phyloP scores from a whole-genome alignment of 2,888 invertebrate species.

The Oligia latruncula region DNA sequence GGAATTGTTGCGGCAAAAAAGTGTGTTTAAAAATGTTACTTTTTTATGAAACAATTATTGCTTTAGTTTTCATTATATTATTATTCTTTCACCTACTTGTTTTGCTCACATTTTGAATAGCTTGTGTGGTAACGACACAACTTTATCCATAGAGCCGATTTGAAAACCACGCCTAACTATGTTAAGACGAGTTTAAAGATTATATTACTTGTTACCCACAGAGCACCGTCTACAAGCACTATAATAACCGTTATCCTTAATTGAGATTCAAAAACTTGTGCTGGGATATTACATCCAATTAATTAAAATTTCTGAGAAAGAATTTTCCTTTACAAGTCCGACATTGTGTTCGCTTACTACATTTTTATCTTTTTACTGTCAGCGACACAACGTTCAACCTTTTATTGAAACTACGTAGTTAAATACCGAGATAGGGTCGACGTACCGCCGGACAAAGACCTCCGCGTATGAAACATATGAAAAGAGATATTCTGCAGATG shows the following conservation, averaged over 20 bases:
- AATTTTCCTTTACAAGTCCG: constrained; percentile 17
- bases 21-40: neutral
- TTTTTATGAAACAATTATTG: neutral
- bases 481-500: constrained; percentile 8
- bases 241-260: constrained; percentile 49
- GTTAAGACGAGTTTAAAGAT: constrained; percentile 53
- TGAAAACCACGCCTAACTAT: constrained; percentile 46
- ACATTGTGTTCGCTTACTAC: constrained; percentile 12
- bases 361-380: constrained; percentile 34
- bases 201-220: constrained; percentile 52
- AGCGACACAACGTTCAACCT: constrained; percentile 23
- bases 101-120: constrained; percentile 32
- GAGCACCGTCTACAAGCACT: constrained; percentile 19
- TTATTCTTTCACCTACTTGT: constrained; percentile 21
- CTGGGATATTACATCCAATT: constrained; percentile 38
- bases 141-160: constrained; percentile 48
- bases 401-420: constrained; percentile 40
- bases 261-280: constrained; percentile 47
- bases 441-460: constrained; percentile 41
- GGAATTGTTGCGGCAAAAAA: neutral
- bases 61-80: neutral
- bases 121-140: constrained; percentile 39
- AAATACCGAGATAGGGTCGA: constrained; percentile 34
- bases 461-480: constrained; percentile 25
- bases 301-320: constrained; percentile 41